These are phyloP conservation scores for Leptogaster cylindrica DNA, from an alignment of 2,888 invertebrate genomes.

Conservation along the genomic window DNA sequence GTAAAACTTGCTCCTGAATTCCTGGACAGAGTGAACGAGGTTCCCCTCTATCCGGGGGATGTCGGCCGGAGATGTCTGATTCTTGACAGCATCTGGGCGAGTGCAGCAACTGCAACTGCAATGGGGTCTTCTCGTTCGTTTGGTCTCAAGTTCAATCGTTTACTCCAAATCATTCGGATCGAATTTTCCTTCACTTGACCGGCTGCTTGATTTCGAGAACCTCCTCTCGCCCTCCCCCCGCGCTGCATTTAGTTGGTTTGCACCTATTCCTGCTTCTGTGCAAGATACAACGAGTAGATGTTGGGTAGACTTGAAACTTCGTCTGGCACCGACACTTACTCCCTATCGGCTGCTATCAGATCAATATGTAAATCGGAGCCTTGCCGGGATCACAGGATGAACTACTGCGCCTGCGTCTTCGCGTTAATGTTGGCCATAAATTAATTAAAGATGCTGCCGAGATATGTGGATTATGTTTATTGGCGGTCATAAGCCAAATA, in stretches of 20 bases:
- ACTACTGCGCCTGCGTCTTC: conserved; percentile 2
- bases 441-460: conserved; percentile 29
- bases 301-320: not conserved
- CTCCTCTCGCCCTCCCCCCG: not conserved
- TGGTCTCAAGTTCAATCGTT: conserved; percentile 15
- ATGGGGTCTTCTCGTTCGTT: not conserved
- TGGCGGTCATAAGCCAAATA: conserved; percentile 21
- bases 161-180: conserved; percentile 11
- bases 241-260: conserved; percentile 9
- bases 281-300: not conserved
- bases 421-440: conserved; percentile 18
- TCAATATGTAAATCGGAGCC: conserved; percentile 32
- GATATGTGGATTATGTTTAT: conserved; percentile 30
- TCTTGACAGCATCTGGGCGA: not conserved
- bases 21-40: not conserved
- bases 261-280: conserved; percentile 12
- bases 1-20: conserved; percentile 16
- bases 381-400: conserved; percentile 16
- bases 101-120: not conserved
- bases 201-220: not conserved
- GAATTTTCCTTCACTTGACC: not conserved
- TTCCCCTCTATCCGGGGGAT: not conserved
- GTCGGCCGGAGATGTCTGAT: not conserved
- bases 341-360: conserved; percentile 25
- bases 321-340: conserved; percentile 23